Evolutionary conservation across 1,140 invertebrate species (phyloP).

Genomic region (Pygmarrhopalites habei): DNA sequence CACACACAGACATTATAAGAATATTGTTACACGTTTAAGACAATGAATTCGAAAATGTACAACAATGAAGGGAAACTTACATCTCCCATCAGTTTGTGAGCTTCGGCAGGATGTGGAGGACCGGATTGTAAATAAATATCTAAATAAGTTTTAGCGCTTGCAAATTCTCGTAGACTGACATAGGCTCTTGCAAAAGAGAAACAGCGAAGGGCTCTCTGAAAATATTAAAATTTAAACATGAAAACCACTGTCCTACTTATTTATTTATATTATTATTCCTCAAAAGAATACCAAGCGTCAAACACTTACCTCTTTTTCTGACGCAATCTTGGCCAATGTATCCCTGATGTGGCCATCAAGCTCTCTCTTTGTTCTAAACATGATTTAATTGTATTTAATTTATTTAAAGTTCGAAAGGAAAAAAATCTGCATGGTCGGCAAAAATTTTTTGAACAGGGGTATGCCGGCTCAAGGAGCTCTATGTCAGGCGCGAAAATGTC

Average conservation of each 20-base stretch:
- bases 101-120: neutral
- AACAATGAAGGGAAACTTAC: neutral
- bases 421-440: too few relatives aligned
- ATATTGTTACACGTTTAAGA: neutral
- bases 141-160: neutral
- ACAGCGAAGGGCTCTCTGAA: neutral
- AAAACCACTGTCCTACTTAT: neutral
- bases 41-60: neutral
- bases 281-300: neutral
- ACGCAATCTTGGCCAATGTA: neutral
- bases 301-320: neutral
- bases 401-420: too few relatives aligned
- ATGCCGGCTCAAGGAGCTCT: too few relatives aligned
- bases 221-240: neutral
- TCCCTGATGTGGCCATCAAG: neutral
- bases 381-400: too few relatives aligned
- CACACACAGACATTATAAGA: neutral
- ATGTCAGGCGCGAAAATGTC: too few relatives aligned
- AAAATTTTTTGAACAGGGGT: too few relatives aligned
- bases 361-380: neutral
- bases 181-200: neutral
- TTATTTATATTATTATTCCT: neutral
- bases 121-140: neutral
- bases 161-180: neutral
- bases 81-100: slow-evolving; percentile 8